Evolutionary conservation across 37 sponge, comb jelly and placozoan species (phyloP).

Genomic region (Chondrilla cf. caribensis): DNA sequence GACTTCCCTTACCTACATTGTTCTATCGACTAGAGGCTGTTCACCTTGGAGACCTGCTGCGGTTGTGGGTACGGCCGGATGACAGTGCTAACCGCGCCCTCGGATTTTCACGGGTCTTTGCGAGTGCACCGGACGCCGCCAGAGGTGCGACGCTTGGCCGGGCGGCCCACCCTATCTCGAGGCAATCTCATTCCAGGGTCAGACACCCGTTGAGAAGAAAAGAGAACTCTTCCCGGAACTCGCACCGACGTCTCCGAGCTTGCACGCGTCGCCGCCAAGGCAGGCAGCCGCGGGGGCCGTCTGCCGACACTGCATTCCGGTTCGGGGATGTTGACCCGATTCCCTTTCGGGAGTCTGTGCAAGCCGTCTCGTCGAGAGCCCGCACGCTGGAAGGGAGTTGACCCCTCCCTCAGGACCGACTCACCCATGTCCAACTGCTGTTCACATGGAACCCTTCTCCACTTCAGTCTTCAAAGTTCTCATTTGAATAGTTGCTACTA

Average conservation of each 20-base stretch:
- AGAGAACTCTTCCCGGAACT: constrained; percentile 50
- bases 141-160: constrained; percentile 47
- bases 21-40: constrained; percentile 70
- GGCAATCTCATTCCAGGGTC: constrained; percentile 48
- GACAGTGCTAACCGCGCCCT: constrained; percentile 39
- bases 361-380: not conserved
- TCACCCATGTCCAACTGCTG: constrained; percentile 73
- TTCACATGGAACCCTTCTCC: constrained; percentile 63
- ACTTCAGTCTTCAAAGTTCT: constrained; percentile 67
- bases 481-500: constrained; percentile 76
- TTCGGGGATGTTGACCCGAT: constrained; percentile 74
- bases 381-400: constrained; percentile 38
- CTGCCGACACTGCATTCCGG: constrained; percentile 37
- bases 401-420: constrained; percentile 63
- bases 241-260: constrained; percentile 43
- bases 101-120: constrained; percentile 63
- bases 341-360: constrained; percentile 55
- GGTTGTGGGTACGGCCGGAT: constrained; percentile 69
- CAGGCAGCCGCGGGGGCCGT: not conserved
- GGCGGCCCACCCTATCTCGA: constrained; percentile 49
- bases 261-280: constrained; percentile 30
- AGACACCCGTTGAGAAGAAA: constrained; percentile 41
- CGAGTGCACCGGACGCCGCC: constrained; percentile 39
- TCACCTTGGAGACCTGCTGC: constrained; percentile 76
- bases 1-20: constrained; percentile 77